Evolutionary conservation across 2,888 invertebrate genomes (phyloP), one percentile per base, ranked within the genome.

Genomic region (Campopleginae sp.): DNA sequence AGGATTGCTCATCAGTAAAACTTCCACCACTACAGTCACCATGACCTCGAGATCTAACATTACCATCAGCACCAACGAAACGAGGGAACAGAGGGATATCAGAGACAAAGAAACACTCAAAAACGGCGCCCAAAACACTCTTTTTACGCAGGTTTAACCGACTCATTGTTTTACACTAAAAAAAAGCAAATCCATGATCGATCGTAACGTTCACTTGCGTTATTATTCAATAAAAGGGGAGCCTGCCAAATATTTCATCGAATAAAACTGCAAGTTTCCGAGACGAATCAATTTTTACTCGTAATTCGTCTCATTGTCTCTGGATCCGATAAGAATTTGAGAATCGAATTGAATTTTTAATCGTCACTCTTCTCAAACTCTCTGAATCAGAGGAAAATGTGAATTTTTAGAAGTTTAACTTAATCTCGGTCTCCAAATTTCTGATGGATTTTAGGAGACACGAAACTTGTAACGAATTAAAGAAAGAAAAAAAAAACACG

Each of bases 21-120:
- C 94, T 23, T 95, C 95, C 4, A 95, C 95, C 17, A 95, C 95
- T 1, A 95, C 95, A 23, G 94, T 95, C 46, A 95, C 95, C 3
- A 94, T 95, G 94, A 95, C 95, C n/a, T 95, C 95, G 44, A 91
- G 95, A 71, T 94, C 94, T 0, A 95, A 94, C 88, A 94, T 94
- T 42, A 94, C 94, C 6, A 89, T 94, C 10, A 48, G 33, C 10
- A 90, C 88, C 1, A 90, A 89, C 70, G 93, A 92, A 23, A 61
- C 88, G 0, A 88, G 83, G 72, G 92, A 91, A 19, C 87, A 86
- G 17, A 91, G 51, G 1, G 92, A 92, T 17, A 91, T 88, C 61
- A 91, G 91, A 42, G 91, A 91, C 14, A 91, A 88, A 58, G 91
- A 92, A 48, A 38, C 86, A 6, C 58, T 90, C 19, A 91, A 90